Evolutionary conservation across 2,888 invertebrate genomes (phyloP), one percentile per base, ranked within the genome.

Genomic region (Acanthococcus lagerstroemiae): DNA sequence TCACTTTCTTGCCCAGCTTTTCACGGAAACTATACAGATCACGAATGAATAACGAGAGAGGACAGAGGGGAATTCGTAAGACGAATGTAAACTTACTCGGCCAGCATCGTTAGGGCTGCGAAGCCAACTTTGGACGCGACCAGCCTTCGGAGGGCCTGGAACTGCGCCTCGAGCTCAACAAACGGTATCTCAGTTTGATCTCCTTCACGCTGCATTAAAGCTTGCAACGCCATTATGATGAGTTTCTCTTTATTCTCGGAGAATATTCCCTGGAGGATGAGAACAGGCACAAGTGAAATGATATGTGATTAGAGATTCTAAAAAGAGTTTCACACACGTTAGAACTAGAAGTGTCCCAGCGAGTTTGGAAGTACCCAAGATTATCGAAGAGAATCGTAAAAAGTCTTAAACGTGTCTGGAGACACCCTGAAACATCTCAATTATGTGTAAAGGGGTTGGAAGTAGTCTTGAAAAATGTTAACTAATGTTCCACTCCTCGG

Each of bases 111-210:
- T 76, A 97, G 96, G 3, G 95, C 92, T 30, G 92, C 88, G 77
- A 96, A 99, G 1, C 99, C 99, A 54, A 95, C 92, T 83, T 97
- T 99, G 72, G 95, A 96, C 0, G 97, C 97, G 66, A 97, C 88
- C 15, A 99, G 79, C 71, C 99, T 79, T 26, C 96, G 81, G 60
- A 99, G 76, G 9, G 94, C 94, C 75, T 96, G 96, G 78, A 99
- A 95, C 76, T 95, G 94, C 1, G 91, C 89, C 78, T 99, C 97
- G 37, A 95, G 77, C 73, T 93, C 90, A 68, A 74, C 75, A 22
- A 74, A 72, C 52, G 74, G 71, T 4, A 84, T 78, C 71, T 86
- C 83, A 67, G 82, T 81, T 73, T 82, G 82, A 72, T 85, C 84
- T 4, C 79, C 76, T 69, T 83, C 89, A 77, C 85, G 87, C 69